phyloP scores from a whole-genome alignment of 2,797 vertebrate genomes.

The Aselliscus stoliczkanus region DNA sequence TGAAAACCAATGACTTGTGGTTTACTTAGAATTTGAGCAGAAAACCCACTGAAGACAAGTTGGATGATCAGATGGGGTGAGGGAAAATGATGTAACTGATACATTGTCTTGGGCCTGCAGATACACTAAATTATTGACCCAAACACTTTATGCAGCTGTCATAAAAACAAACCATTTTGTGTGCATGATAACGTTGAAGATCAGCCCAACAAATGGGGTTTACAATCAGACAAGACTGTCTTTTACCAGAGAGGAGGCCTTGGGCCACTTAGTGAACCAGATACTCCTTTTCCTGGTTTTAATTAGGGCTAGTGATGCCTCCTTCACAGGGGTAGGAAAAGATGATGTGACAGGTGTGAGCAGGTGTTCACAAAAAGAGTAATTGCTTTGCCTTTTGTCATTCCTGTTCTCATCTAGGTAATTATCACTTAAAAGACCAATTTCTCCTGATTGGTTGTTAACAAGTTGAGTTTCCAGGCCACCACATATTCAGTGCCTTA shows the following conservation, averaged over 20 bases:
- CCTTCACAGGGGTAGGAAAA: background rate
- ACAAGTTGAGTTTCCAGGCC: background rate
- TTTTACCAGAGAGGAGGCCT: background rate
- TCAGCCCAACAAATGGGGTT: background rate
- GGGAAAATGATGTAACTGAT: background rate
- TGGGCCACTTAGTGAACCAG: background rate
- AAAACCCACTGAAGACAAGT: background rate
- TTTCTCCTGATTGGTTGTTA: background rate
- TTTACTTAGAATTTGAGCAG: background rate
- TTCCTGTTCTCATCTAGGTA: background rate
- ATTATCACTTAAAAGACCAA: background rate
- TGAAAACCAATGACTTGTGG: background rate
- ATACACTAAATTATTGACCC: background rate
- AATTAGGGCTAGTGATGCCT: background rate
- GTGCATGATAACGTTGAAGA: background rate
- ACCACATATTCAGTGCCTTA: background rate
- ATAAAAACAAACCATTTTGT: background rate
- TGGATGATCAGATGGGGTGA: background rate
- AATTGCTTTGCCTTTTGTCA: background rate
- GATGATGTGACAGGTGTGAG: background rate
- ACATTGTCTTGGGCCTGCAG: background rate
- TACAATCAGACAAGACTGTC: background rate
- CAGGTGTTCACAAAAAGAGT: background rate
- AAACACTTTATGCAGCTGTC: background rate
- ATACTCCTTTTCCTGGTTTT: background rate